Percentiles rank a stretch among this genome's conserved stretches.
Conservation (phyloP, 2,888 invertebrate species). For the Hemithea aestivaria region DNA sequence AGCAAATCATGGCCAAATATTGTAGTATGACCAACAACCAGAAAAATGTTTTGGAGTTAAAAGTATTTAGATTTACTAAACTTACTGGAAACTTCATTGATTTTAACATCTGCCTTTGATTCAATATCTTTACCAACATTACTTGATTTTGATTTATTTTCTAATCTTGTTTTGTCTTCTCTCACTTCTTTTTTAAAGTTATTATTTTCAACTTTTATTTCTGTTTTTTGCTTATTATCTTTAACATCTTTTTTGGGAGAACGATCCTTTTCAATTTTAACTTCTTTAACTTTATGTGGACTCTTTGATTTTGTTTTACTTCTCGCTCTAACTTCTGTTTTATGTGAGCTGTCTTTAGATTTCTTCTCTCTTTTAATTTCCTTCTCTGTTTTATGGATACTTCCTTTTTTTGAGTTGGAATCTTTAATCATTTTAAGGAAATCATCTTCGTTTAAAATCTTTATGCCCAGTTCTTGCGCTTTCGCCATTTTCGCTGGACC, state of each 20-base stretch:
- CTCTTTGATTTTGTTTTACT: slow-evolving; percentile 28
- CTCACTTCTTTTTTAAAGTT: too few relatives aligned
- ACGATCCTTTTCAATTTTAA: slow-evolving; percentile 16
- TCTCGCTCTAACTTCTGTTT: slow-evolving; percentile 24
- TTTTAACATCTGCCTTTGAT: slow-evolving; percentile 9
- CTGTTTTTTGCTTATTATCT: too few relatives aligned
- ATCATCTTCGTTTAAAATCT: slow-evolving; percentile 88
- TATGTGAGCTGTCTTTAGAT: slow-evolving; percentile 17
- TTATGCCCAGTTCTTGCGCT: slow-evolving; percentile 84
- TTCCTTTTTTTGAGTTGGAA: slow-evolving; percentile 42
- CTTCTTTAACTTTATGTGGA: slow-evolving; percentile 27
- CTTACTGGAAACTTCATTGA: slow-evolving; percentile 12
- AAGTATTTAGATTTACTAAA: background rate
- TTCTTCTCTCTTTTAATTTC: slow-evolving; percentile 25
- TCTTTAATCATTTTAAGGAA: slow-evolving; percentile 87
- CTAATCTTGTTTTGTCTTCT: slow-evolving; percentile 11
- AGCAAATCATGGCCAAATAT: too few relatives aligned
- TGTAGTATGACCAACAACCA: too few relatives aligned
- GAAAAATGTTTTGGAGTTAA: too few relatives aligned
- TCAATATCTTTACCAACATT: slow-evolving; percentile 17
- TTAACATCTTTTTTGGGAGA: too few relatives aligned
- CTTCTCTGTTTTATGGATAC: slow-evolving; percentile 16
- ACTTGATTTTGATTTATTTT: slow-evolving; percentile 22
- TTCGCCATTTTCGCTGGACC: slow-evolving; percentile 92
- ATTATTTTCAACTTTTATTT: too few relatives aligned